Conservation (phyloP, 1,140 invertebrate species). For the Dreissena rostriformis region DNA sequence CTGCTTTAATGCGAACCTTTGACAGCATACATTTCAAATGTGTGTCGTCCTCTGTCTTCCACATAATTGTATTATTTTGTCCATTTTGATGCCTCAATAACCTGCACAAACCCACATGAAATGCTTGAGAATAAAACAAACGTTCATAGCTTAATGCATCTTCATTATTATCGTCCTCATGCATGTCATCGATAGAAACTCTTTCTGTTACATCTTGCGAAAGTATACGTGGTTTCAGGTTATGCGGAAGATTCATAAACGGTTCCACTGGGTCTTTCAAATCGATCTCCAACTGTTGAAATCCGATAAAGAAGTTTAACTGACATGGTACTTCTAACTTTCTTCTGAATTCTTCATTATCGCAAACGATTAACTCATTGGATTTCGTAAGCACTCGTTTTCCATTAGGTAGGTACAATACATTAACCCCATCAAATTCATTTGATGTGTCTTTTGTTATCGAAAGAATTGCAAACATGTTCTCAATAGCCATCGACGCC, state of each 20-base stretch:
- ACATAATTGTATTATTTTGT: too few species aligned
- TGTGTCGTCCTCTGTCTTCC: too few species aligned
- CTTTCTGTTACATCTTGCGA: neutral
- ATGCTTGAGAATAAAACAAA: conserved; percentile 6
- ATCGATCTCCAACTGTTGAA: neutral
- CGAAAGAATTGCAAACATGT: too few species aligned
- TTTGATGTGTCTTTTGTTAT: too few species aligned
- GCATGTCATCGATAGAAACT: neutral
- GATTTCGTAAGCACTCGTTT: neutral
- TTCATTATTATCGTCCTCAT: neutral
- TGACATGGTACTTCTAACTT: conserved; percentile 1
- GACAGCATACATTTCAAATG: too few species aligned
- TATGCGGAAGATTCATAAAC: neutral
- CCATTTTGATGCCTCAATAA: conserved; percentile 10
- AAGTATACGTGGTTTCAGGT: conserved; percentile 9
- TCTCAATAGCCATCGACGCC: too few species aligned
- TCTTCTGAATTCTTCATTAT: neutral
- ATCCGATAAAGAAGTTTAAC: conserved; percentile 14
- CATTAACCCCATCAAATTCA: too few species aligned
- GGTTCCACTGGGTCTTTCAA: neutral
- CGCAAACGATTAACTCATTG: neutral
- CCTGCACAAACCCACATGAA: neutral
- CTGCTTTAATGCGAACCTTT: too few species aligned
- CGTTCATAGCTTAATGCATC: conserved; percentile 1
- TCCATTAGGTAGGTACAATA: conserved; percentile 22